Percentiles rank a stretch among this genome's conserved stretches.
Conservation (phyloP, 2,113 vertebrate species). For the Esox niger region DNA sequence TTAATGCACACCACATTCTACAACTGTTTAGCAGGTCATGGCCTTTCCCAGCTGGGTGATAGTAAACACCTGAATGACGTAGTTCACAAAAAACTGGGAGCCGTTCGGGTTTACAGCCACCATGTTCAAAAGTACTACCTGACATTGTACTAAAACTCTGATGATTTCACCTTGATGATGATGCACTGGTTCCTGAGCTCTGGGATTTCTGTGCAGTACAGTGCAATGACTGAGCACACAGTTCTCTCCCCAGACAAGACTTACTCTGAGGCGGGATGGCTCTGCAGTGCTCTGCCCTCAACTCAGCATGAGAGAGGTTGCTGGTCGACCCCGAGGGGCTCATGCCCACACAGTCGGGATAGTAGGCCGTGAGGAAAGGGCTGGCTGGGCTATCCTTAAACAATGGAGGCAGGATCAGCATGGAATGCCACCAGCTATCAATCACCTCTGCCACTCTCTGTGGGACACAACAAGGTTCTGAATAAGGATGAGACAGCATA, state of each 20-base stretch:
- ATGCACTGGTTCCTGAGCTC: no score
- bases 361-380: conserved; percentile 90
- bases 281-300: conserved; percentile 81
- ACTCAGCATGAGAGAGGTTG: conserved; percentile 68
- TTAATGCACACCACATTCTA: no score
- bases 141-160: no score
- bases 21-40: no score
- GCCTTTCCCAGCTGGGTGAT: no score
- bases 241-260: conserved; percentile 25
- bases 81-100: no score
- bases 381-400: conserved; percentile 94
- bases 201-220: no score
- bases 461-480: neutral
- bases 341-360: conserved; percentile 99
- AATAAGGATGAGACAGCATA: conserved; percentile 12
- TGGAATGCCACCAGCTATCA: conserved; percentile 94
- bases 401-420: conserved; percentile 94
- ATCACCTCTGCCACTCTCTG: conserved; percentile 94
- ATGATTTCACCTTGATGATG: no score
- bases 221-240: neutral
- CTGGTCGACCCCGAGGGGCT: conserved; percentile 87
- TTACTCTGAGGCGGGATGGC: conserved; percentile 67
- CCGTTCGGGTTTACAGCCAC: no score
- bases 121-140: no score
- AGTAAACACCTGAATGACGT: no score